Evolutionary conservation across 1,140 invertebrate genomes (phyloP).

Genomic region (Rhopalosiphum maidis): DNA sequence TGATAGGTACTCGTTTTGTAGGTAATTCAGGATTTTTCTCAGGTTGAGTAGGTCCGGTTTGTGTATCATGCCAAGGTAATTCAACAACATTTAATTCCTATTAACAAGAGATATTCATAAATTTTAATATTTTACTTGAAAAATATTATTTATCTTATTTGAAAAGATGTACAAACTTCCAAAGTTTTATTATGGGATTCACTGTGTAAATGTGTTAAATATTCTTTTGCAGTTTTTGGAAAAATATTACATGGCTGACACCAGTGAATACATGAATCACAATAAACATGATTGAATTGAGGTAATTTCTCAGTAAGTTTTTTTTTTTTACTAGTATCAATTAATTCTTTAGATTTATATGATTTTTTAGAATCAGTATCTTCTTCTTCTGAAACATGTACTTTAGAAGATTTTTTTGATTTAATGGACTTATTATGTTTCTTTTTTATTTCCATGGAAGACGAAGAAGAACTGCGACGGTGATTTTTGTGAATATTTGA

Average conservation of each 20-base stretch:
- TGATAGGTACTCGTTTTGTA: constrained; percentile 78
- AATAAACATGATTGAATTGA: constrained; percentile 77
- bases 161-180: constrained; percentile 63
- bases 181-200: constrained; percentile 74
- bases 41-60: constrained; percentile 65
- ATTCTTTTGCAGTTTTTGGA: constrained; percentile 83
- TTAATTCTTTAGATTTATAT: constrained; percentile 32
- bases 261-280: constrained; percentile 88
- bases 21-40: constrained; percentile 74
- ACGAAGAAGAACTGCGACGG: constrained; percentile 5
- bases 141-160: not conserved
- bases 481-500: not conserved
- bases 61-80: constrained; percentile 77
- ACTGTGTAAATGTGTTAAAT: constrained; percentile 81
- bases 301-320: constrained; percentile 23
- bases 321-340: constrained; percentile 46
- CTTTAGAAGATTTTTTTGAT: constrained; percentile 33
- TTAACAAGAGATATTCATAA: constrained; percentile 59
- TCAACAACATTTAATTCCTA: constrained; percentile 73
- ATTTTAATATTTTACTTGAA: not conserved
- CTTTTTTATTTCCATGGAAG: constrained; percentile 29
- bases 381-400: constrained; percentile 21
- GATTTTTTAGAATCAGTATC: constrained; percentile 35
- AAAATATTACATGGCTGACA: constrained; percentile 84
- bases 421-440: constrained; percentile 1